phyloP scores from a whole-genome alignment of 1,140 invertebrate genomes.

The Eumeta japonica region DNA sequence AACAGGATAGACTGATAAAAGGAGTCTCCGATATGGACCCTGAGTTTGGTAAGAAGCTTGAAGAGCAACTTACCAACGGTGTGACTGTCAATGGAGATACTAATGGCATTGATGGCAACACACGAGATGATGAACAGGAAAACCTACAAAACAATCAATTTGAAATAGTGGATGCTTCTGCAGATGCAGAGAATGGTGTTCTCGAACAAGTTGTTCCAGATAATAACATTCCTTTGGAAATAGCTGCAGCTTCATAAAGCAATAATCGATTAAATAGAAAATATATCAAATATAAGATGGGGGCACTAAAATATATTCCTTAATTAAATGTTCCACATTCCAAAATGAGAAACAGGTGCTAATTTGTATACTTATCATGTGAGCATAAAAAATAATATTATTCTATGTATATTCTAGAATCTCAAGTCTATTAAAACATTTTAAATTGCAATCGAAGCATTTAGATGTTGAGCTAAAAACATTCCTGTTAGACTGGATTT shows the following conservation, averaged over 20 bases:
- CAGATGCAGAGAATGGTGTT: slow-evolving; percentile 6
- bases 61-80: slow-evolving; percentile 57
- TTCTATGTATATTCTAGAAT: no score
- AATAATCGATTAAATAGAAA: not conserved
- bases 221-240: slow-evolving; percentile 30
- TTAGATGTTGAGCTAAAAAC: no score
- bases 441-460: no score
- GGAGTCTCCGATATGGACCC: slow-evolving; percentile 70
- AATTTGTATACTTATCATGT: no score
- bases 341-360: no score
- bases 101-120: slow-evolving; percentile 16
- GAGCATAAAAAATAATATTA: no score
- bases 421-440: no score
- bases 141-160: no score
- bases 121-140: slow-evolving; percentile 9
- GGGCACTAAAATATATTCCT: no score
- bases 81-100: slow-evolving; percentile 31
- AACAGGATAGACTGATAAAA: slow-evolving; percentile 68
- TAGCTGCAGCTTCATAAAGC: slow-evolving; percentile 40
- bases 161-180: slow-evolving; percentile 9
- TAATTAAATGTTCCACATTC: no score
- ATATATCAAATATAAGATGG: no score
- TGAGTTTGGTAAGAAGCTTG: slow-evolving; percentile 70
- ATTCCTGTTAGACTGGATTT: no score
- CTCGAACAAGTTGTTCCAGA: slow-evolving; percentile 19